These are phyloP conservation scores for Hexactinellida sp. DNA, from an alignment of 37 sponge, comb jelly and placozoan genomes.

Conservation along the genomic window DNA sequence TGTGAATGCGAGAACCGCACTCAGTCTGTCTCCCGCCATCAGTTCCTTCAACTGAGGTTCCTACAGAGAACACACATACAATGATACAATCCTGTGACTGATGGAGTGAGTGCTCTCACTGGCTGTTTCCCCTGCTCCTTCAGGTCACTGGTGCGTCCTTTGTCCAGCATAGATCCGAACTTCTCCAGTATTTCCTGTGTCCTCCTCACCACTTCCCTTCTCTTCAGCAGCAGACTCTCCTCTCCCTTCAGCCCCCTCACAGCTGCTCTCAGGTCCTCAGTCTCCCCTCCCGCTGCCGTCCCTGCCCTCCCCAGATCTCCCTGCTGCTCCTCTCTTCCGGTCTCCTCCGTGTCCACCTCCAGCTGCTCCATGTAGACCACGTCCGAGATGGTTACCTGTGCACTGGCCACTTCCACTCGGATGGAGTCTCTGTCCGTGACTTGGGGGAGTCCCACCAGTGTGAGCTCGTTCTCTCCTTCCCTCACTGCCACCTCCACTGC, in stretches of 20 bases:
- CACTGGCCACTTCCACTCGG: not conserved
- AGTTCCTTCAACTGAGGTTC: not conserved
- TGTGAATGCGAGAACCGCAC: not conserved
- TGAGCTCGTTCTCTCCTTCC: conserved; percentile 12
- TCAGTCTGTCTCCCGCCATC: not conserved
- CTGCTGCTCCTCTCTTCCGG: not conserved
- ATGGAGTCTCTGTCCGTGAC: conserved; percentile 1
- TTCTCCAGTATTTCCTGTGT: not conserved
- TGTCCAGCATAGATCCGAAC: not conserved
- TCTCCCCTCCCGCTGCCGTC: not conserved
- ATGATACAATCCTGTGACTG: not conserved
- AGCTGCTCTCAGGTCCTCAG: not conserved
- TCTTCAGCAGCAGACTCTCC: not conserved
- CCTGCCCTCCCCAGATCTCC: not conserved
- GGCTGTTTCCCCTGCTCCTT: not conserved
- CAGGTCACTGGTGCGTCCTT: not conserved
- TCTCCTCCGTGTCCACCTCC: not conserved
- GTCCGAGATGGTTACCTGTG: not conserved
- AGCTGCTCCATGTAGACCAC: not conserved
- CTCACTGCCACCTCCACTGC: not conserved
- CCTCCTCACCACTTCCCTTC: not conserved
- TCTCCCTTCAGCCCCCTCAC: conserved; percentile 2
- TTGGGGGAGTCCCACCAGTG: conserved; percentile 5
- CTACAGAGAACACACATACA: not conserved
- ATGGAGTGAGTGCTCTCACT: not conserved